Conservation (phyloP, 2,797 vertebrate genomes). For the Oreochromis grahami region DNA sequence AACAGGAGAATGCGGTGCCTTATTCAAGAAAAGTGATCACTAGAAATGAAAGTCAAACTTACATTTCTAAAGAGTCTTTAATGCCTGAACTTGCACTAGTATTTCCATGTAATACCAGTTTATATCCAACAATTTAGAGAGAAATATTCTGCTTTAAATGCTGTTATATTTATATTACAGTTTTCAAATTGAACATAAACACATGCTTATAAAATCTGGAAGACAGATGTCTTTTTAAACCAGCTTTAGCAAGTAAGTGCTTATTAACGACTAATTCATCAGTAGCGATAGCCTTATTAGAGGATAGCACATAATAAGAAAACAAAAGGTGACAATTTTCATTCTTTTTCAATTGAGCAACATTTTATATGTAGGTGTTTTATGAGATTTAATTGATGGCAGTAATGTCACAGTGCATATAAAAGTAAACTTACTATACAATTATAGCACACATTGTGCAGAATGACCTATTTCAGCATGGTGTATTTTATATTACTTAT, state of each 20-base stretch:
- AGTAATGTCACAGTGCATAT: neutral
- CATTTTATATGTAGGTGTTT: neutral
- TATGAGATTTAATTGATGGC: neutral
- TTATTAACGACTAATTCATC: neutral
- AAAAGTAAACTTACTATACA: neutral
- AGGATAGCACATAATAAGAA: neutral
- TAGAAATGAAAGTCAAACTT: neutral
- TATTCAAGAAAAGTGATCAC: neutral
- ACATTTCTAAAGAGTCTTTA: neutral
- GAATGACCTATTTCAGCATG: neutral
- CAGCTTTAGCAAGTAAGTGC: neutral
- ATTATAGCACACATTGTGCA: neutral
- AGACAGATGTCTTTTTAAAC: neutral
- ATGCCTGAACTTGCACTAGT: neutral
- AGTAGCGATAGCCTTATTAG: neutral
- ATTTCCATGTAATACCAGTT: neutral
- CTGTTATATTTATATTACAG: neutral
- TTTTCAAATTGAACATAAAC: neutral
- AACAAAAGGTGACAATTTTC: neutral
- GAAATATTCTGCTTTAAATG: neutral
- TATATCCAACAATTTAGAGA: neutral
- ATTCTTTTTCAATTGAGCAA: fast-evolving
- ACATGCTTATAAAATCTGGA: neutral
- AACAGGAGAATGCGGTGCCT: neutral
- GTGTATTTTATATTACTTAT: neutral